phyloP scores from a whole-genome alignment of 2,888 invertebrate genomes.

The Crepidodera aurea region DNA sequence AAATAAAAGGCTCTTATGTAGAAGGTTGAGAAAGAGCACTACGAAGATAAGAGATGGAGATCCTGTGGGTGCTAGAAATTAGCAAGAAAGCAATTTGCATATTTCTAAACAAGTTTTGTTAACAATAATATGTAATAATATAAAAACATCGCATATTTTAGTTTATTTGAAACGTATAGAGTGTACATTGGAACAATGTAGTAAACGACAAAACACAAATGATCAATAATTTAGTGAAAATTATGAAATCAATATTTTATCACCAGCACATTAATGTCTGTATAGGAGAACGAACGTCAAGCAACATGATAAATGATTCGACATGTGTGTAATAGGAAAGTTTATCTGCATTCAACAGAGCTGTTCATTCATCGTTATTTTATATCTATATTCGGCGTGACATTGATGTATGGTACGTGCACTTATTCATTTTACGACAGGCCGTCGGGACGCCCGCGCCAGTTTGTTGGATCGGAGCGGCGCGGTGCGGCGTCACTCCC shows the following conservation, averaged over 20 bases:
- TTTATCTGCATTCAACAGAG: slow-evolving; percentile 62
- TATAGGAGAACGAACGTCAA: slow-evolving; percentile 44
- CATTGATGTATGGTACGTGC: slow-evolving; percentile 63
- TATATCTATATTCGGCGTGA: slow-evolving; percentile 62
- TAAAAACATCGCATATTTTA: no score
- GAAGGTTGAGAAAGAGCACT: no score
- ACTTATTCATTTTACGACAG: slow-evolving; percentile 61
- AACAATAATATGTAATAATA: no score
- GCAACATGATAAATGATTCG: slow-evolving; percentile 60
- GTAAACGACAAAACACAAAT: not conserved
- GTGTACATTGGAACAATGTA: no score
- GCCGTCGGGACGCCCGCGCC: slow-evolving; percentile 55
- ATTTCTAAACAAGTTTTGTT: no score
- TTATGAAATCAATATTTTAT: slow-evolving; percentile 35
- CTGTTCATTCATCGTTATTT: slow-evolving; percentile 63
- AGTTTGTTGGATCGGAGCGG: slow-evolving; percentile 44
- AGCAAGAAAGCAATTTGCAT: no score
- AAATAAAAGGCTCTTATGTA: no score
- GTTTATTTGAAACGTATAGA: no score
- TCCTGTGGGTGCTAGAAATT: no score
- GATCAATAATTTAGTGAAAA: slow-evolving; percentile 32
- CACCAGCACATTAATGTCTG: slow-evolving; percentile 42
- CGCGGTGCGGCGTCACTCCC: slow-evolving; percentile 55
- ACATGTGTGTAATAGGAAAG: slow-evolving; percentile 62
- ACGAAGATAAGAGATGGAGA: no score